phyloP scores from a whole-genome alignment of 2,113 vertebrate genomes.

The Pachyramphus minor region DNA sequence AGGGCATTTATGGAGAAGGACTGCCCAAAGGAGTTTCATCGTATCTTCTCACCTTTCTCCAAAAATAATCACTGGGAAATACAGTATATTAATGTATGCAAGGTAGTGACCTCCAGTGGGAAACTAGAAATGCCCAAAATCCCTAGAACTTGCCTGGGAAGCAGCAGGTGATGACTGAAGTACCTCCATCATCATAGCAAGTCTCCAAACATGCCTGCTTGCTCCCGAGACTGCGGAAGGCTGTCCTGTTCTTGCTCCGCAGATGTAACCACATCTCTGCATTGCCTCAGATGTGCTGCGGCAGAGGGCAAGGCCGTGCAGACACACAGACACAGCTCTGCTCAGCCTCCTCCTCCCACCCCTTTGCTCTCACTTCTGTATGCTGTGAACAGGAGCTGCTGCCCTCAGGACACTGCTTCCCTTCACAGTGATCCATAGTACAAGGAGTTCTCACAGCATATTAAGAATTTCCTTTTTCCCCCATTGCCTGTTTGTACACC shows the following conservation, averaged over 20 bases:
- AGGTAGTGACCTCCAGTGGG: background rate
- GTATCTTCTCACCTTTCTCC: background rate
- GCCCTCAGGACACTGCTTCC: background rate
- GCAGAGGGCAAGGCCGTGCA: background rate
- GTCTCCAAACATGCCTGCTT: background rate
- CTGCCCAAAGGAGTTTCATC: background rate
- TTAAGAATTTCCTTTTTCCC: background rate
- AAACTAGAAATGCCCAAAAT: background rate
- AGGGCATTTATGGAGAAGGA: background rate
- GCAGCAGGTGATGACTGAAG: background rate
- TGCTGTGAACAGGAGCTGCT: background rate
- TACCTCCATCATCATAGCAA: background rate
- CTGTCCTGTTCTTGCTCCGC: background rate
- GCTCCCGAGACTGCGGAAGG: background rate
- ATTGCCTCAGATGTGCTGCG: background rate
- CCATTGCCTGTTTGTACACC: background rate
- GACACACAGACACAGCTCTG: background rate
- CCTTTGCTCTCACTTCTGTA: background rate
- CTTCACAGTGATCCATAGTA: background rate
- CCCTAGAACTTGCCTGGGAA: background rate
- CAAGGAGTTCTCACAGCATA: background rate
- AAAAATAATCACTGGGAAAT: background rate
- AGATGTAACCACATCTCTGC: rapidly evolving
- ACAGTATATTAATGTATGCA: background rate
- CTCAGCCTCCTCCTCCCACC: background rate